Percentiles rank a stretch among this genome's conserved stretches.
Evolutionary conservation across 2,797 vertebrate genomes (phyloP).

Genomic region (Acropternis orthonyx): DNA sequence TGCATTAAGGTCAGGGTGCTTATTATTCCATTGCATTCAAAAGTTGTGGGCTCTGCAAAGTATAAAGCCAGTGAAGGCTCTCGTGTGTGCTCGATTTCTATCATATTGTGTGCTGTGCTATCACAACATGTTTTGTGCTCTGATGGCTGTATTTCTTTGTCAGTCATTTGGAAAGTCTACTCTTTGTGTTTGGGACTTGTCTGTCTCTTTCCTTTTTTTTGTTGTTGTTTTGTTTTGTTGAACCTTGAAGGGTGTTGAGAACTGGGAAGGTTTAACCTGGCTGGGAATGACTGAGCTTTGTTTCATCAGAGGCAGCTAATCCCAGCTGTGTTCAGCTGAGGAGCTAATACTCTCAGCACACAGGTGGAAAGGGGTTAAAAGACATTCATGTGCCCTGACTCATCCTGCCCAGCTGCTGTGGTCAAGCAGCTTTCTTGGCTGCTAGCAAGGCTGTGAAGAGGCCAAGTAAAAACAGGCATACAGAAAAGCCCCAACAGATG

Average conservation of each 20-base stretch:
- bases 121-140: not conserved
- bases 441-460: not conserved
- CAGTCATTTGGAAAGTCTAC: not conserved
- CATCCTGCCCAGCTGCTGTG: conserved; percentile 30
- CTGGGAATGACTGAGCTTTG: not conserved
- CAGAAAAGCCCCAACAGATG: not conserved
- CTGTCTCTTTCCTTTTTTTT: not conserved
- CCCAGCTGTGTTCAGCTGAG: not conserved
- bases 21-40: conserved; percentile 54
- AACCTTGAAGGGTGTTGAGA: not conserved
- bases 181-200: not conserved
- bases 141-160: not conserved
- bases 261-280: not conserved
- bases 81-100: not conserved
- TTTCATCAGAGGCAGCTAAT: not conserved
- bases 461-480: not conserved
- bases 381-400: conserved; percentile 37
- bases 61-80: not conserved
- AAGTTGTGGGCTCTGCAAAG: conserved; percentile 33
- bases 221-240: no score
- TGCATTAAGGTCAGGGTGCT: conserved; percentile 45
- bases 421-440: conserved; percentile 22
- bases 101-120: accelerated
- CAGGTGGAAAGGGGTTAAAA: conserved; percentile 34
- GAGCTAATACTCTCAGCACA: accelerated